Evolutionary conservation across 2,113 vertebrate genomes (phyloP), one percentile per base, ranked within the genome.

Genomic region (Theristicus caerulescens): DNA sequence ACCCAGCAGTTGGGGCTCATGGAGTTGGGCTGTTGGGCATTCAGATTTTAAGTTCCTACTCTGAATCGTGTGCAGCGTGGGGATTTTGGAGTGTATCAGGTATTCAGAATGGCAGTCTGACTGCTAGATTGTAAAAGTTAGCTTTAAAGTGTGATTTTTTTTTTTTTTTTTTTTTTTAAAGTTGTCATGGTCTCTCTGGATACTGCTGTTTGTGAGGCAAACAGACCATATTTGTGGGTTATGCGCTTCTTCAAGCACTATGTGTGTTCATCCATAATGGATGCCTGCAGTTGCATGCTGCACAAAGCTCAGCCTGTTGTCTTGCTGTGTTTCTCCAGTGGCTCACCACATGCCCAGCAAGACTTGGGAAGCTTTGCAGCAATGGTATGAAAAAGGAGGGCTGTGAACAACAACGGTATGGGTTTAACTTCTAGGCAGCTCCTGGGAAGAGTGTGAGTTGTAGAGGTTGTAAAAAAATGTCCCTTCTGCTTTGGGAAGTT

Each of bases 21-120:
- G 20, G 24, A 42, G 9, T 2, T 72, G 8, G 10, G 42, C 15
- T 19, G 4, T 15, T 36, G 9, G 11, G 4, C 2, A 0, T 58
- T 91, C 67, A 67, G 34, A 19, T 67, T 83, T 90, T 40, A 51
- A 54, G 5, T n/a, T 78, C 11, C 16, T 64, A 2, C 7, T 62
- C 46, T 58, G 54, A 61, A 31, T 54, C 0, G 4, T 76, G 44
- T 16, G 38, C 34, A 52, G 10, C 5, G 10, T 16, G 19, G 42
- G 55, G 17, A 25, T 47, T 73, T 82, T 73, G 29, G 40, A 71
- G 13, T 25, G 10, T 16, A 4, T 27, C 29, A 20, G 31, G 5
- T 46, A 22, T 77, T 90, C 49, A 22, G 31, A 87, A 62, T 49
- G 19, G 32, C 12, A 31, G 11, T 8, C 12, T 55, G 55, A 46